Base-by-base conservation (phyloP, 2,797 vertebrate species). In the Darevskia nairensis region DNA sequence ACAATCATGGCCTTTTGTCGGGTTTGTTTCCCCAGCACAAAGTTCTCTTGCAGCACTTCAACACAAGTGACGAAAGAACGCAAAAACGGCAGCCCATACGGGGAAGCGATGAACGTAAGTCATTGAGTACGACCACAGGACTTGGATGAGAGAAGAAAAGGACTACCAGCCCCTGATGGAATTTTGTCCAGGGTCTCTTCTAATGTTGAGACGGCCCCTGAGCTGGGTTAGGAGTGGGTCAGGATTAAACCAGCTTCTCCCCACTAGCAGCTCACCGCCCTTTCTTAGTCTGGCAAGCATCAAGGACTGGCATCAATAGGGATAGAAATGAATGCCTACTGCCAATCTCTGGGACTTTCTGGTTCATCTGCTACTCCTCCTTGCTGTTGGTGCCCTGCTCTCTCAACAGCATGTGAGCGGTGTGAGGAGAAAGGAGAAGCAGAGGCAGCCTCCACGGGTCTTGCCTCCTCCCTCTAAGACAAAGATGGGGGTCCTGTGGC, bases 41-140 rank as follows among this genome's bases (percentile, higher is more conserved):
- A 97, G 97, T 99, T 92, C 97, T 99, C 41, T 94, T 99, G 95
- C 98, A 98, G 77, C 98, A 99, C 90, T 99, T 99, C 95, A 98
- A 98, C 90, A 97, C 97, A 66, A 97, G 97, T 8, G 98, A 99
- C 23, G 99, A 99, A 92, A 98, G 98, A 95, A 95, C 97, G 75
- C 98, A 99, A 94, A 99, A 98, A 93, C 97, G 98, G 44, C 98
- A 98, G 94, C 97, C 98, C 7, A 98, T 99, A 95, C 98, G 95
- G 46, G 98, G 98, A 89, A 98, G 96, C 0, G 98, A 99, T 84
- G 99, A 99, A 97, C 97, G 99, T 99, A 95, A 97, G 98, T 96
- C 61, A 35, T 59, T 90, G 39, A 13, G 6, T 3, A 39, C 25
- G 32, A n/a, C 10, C 32, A 0, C 25, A 41, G 8, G 21, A 35